Percentiles rank a stretch among this genome's conserved stretches.
Evolutionary conservation across 1,140 invertebrate genomes (phyloP).

Genomic region (Drosophila dunni): DNA sequence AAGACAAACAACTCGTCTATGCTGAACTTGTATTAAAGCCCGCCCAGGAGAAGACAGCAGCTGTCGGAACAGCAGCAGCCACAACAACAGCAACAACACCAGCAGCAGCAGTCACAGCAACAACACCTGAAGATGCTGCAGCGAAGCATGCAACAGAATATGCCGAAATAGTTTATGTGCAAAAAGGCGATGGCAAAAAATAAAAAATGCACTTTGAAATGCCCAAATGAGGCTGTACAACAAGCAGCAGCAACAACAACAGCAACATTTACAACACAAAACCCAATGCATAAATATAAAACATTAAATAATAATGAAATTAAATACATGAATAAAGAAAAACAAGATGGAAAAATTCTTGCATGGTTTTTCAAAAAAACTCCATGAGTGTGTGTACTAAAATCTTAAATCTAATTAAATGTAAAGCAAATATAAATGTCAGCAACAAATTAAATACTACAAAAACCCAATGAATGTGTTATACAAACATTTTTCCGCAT

Average conservation of each 20-base stretch:
- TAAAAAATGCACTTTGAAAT: slow-evolving; percentile 41
- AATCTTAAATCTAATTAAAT: slow-evolving; percentile 58
- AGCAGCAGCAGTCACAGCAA: slow-evolving; percentile 54
- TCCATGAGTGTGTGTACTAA: slow-evolving; percentile 78
- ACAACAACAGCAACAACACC: slow-evolving; percentile 63
- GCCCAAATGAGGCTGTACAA: slow-evolving; percentile 65
- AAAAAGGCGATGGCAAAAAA: slow-evolving; percentile 73
- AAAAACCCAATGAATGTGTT: slow-evolving; percentile 51
- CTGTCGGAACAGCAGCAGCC: slow-evolving; percentile 77
- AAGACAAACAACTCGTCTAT: slow-evolving; percentile 86
- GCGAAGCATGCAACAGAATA: slow-evolving; percentile 86
- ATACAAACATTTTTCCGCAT: slow-evolving; percentile 61
- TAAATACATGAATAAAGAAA: slow-evolving; percentile 38
- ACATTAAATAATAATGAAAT: slow-evolving; percentile 52
- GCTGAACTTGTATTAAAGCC: slow-evolving; percentile 86
- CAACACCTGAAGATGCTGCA: slow-evolving; percentile 40
- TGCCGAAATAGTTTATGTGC: slow-evolving; percentile 87
- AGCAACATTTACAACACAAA: slow-evolving; percentile 33
- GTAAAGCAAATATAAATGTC: slow-evolving; percentile 51
- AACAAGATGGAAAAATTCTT: slow-evolving; percentile 48
- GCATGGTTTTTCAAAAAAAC: slow-evolving; percentile 77
- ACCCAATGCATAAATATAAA: slow-evolving; percentile 66
- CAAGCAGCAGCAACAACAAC: slow-evolving; percentile 23
- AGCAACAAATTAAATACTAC: slow-evolving; percentile 27
- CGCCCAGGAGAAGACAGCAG: slow-evolving; percentile 77